Evolutionary conservation across 2,113 vertebrate species (phyloP).

Genomic region (Elgaria multicarinata): DNA sequence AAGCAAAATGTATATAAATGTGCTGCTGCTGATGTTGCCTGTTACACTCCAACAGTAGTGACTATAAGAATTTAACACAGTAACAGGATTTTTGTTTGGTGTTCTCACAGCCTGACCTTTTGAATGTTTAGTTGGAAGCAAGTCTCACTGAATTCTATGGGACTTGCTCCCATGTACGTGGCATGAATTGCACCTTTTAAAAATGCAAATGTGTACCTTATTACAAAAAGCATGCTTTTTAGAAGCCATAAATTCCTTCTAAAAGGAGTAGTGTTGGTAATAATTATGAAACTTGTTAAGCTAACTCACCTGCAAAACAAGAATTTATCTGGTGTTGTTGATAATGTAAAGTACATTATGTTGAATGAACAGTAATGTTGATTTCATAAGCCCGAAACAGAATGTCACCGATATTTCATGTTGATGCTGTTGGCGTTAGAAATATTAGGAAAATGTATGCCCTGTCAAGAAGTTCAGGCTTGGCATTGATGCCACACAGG

Average conservation of each 20-base stretch:
- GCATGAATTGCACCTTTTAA: not conserved
- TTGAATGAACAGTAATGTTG: slow-evolving; percentile 24
- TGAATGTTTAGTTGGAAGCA: not conserved
- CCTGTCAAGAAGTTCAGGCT: not conserved
- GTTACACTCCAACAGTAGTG: too few species aligned
- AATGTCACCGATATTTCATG: slow-evolving; percentile 29
- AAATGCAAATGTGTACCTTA: slow-evolving; percentile 12
- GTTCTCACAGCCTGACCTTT: not conserved
- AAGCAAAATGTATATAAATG: not conserved
- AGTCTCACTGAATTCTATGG: not conserved
- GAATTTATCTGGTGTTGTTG: slow-evolving; percentile 25
- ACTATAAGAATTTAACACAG: not conserved
- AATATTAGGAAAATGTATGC: not conserved
- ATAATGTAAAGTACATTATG: slow-evolving; percentile 37
- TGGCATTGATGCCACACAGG: not conserved
- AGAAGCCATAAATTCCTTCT: slow-evolving; percentile 28
- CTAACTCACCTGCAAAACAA: slow-evolving; percentile 5
- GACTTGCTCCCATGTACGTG: not conserved
- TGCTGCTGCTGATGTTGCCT: not conserved
- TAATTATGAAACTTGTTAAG: slow-evolving; percentile 16
- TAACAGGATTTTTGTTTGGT: slow-evolving; percentile 6
- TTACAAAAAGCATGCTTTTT: slow-evolving; percentile 37
- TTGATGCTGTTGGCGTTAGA: not conserved
- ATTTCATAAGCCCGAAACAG: slow-evolving; percentile 16
- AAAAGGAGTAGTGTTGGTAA: not conserved